phyloP scores from a whole-genome alignment of 2,888 invertebrate species.

The Tipula helvola region DNA sequence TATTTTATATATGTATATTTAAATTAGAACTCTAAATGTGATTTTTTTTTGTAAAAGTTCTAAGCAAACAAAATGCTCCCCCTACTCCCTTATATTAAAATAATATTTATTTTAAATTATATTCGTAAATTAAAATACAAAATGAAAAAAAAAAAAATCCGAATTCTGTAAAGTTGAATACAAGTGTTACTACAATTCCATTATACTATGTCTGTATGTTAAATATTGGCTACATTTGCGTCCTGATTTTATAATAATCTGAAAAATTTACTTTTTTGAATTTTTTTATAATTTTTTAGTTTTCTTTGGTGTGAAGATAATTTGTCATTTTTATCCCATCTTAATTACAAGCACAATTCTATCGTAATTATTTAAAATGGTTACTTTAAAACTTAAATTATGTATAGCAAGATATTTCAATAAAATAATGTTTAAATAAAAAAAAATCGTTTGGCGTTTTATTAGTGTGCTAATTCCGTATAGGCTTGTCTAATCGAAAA shows the following conservation, averaged over 20 bases:
- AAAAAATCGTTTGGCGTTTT: background rate
- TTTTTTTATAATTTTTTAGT: background rate
- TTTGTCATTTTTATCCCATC: background rate
- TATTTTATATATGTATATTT: background rate
- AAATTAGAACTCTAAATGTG: background rate
- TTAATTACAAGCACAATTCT: background rate
- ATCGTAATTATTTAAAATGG: background rate
- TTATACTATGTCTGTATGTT: background rate
- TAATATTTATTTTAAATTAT: conserved; percentile 4
- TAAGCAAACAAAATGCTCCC: background rate
- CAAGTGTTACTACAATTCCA: background rate
- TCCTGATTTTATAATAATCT: background rate
- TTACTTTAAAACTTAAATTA: background rate
- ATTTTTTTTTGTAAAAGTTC: background rate
- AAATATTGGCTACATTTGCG: background rate
- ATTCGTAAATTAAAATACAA: background rate
- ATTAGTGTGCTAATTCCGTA: background rate
- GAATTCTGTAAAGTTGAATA: no score
- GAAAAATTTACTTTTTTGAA: background rate
- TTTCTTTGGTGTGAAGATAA: background rate
- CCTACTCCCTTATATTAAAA: background rate
- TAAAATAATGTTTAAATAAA: background rate
- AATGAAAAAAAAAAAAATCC: background rate
- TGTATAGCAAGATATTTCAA: background rate
- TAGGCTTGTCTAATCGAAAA: no score